Evolutionary conservation across 2,888 invertebrate genomes (phyloP).

Genomic region (Halictus ligatus): DNA sequence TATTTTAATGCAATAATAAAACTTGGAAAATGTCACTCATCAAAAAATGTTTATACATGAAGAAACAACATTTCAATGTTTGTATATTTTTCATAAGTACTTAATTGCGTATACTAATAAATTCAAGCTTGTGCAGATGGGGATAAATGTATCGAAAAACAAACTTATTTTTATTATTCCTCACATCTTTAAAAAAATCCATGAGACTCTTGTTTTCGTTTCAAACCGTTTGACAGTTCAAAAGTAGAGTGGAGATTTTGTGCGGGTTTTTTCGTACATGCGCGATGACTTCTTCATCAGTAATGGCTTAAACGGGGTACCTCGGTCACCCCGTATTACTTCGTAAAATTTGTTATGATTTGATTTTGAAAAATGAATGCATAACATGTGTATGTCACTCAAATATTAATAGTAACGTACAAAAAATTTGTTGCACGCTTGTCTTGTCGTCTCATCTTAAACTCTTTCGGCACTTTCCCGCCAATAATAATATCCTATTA

Average conservation of each 20-base stretch:
- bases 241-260: constrained; percentile 1
- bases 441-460: too few relatives aligned
- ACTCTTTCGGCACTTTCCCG: too few relatives aligned
- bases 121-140: neutral
- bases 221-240: constrained; percentile 31
- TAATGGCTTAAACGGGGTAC: too few relatives aligned
- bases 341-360: too few relatives aligned
- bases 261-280: too few relatives aligned
- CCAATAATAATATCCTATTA: too few relatives aligned
- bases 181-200: constrained; percentile 1
- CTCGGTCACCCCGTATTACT: too few relatives aligned
- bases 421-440: too few relatives aligned
- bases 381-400: too few relatives aligned
- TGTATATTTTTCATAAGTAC: neutral
- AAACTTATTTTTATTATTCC: neutral
- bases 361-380: too few relatives aligned
- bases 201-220: neutral
- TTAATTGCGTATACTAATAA: neutral
- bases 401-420: too few relatives aligned
- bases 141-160: constrained; percentile 1
- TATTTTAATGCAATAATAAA: constrained; percentile 10
- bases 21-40: neutral
- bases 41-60: constrained; percentile 8
- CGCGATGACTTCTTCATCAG: too few relatives aligned
- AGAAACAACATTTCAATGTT: neutral